Evolutionary conservation across 2,113 vertebrate genomes (phyloP), one percentile per base, ranked within the genome.

Genomic region (Anhinga rufa): DNA sequence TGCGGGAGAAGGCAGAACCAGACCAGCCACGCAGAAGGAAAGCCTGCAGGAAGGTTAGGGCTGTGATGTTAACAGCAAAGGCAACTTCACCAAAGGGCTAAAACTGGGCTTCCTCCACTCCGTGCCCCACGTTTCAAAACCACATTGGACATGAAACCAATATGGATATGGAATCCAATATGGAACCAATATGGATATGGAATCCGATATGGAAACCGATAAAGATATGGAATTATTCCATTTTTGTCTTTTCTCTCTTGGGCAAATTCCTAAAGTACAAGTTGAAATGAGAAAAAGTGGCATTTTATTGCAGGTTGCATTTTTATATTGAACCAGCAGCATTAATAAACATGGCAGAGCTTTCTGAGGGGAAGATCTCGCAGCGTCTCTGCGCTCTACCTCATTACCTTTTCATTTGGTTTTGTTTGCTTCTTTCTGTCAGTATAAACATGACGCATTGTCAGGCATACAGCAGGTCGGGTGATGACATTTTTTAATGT

Each of bases 401-500:
- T 95, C 92, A 91, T 94, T 94, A 93, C 91, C 74, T 91, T 89
- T 55, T 61, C 91, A 72, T 95, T 91, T 64, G 20, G 86, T 87
- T 96, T 72, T 86, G 88, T 89, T 92, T 87, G 86, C 84, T 57
- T 72, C 91, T 46, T 69, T 51, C 88, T 76, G 58, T 85, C 92
- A 80, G 88, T 25, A 69, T 84, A 82, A 96, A 93, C 96, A 82
- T 29, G 74, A 94, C 3, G 25, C 80, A 85, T 17, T 69, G 91
- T 78, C 91, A 82, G 75, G 42, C 34, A 16, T 29, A 52, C 65
- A 91, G 89, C 49, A 58, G 92, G 94, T 76, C n/a, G 0, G 62
- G 91, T 24, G 49, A 80, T 96, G 94, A 77, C 86, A 94, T 92
- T 94, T 94, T 94, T 82, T 94, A 96, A 96, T 86, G 88, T 40